Conservation (phyloP, 2,797 vertebrate genomes). For the Octomys mimax region DNA sequence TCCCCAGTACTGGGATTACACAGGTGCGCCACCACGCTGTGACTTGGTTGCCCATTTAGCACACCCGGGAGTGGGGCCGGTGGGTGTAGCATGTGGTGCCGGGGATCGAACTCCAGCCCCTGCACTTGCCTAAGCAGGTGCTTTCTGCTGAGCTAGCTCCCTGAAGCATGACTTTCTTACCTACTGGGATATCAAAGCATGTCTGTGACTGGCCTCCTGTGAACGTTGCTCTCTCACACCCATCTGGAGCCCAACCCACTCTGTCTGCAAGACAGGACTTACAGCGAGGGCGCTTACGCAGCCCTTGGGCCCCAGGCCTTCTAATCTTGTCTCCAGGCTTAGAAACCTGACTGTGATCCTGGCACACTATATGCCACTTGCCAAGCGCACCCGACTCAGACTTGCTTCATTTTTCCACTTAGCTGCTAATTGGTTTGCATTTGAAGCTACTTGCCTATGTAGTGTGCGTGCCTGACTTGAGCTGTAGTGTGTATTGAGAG, state of each 20-base stretch:
- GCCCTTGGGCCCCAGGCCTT: neutral
- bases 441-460: neutral
- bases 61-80: no score
- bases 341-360: neutral
- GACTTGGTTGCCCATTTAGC: no score
- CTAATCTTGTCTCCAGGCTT: neutral
- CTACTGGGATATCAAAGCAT: neutral
- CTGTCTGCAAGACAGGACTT: neutral
- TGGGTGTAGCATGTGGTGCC: no score
- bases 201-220: neutral
- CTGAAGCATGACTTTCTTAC: neutral
- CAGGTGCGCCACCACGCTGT: no score
- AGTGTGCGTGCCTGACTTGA: neutral
- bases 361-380: neutral
- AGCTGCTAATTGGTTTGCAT: neutral
- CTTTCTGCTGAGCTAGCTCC: no score
- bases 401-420: accelerated
- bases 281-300: neutral
- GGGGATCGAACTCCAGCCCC: no score
- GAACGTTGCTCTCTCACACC: neutral
- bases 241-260: neutral
- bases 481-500: neutral
- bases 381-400: neutral
- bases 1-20: no score
- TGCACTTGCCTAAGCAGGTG: no score